phyloP scores from a whole-genome alignment of 2,797 vertebrate genomes.

The Benthosema pterotum region DNA sequence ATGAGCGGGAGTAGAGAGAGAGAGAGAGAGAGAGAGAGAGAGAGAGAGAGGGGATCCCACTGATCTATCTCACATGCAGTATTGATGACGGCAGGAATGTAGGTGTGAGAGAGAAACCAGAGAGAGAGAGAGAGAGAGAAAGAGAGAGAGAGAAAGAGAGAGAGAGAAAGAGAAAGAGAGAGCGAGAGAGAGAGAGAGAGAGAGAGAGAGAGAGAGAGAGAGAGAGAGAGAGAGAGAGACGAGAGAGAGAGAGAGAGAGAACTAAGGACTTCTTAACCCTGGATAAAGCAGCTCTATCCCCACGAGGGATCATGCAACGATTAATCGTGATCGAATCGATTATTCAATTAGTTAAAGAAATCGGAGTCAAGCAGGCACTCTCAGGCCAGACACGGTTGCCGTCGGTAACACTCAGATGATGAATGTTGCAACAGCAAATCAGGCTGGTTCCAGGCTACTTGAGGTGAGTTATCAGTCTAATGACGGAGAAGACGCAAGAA shows the following conservation, averaged over 20 bases:
- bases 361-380: too few relatives aligned
- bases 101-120: constrained; percentile 2
- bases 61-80: constrained; percentile 34
- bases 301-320: too few relatives aligned
- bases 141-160: neutral
- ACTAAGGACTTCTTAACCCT: too few relatives aligned
- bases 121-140: constrained; percentile 4
- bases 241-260: neutral
- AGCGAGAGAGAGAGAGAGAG: neutral
- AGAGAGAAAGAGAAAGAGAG: neutral
- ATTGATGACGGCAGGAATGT: constrained; percentile 44
- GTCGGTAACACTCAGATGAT: too few relatives aligned
- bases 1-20: constrained; percentile 18
- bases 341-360: too few relatives aligned
- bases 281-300: too few relatives aligned
- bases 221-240: neutral
- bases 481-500: too few relatives aligned
- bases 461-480: too few relatives aligned
- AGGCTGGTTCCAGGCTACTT: too few relatives aligned
- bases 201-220: neutral
- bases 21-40: constrained; percentile 34
- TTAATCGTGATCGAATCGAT: too few relatives aligned
- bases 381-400: too few relatives aligned
- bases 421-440: too few relatives aligned
- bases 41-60: constrained; percentile 47